Evolutionary conservation across 2,113 vertebrate species (phyloP).

Genomic region (Pavo muticus): DNA sequence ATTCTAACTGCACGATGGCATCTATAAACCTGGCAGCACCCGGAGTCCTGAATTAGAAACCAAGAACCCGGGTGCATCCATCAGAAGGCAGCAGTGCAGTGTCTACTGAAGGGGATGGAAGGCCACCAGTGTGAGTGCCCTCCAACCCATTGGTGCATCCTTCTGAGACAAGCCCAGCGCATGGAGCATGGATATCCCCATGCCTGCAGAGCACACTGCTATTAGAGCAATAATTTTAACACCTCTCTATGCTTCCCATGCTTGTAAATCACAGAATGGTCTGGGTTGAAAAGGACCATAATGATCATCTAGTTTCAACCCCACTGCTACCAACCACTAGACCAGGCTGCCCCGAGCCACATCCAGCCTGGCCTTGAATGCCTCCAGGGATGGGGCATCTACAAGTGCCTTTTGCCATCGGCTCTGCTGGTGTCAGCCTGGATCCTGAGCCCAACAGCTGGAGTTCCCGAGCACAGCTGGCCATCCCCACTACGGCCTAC

Average conservation of each 20-base stretch:
- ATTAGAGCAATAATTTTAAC: background rate
- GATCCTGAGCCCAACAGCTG: background rate
- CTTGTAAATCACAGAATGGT: background rate
- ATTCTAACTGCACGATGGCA: fast-evolving
- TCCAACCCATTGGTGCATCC: background rate
- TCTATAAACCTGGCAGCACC: background rate
- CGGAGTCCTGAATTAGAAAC: background rate
- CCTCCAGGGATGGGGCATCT: background rate
- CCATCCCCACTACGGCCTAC: background rate
- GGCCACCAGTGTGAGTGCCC: background rate
- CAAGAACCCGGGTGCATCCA: background rate
- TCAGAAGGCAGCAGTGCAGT: background rate
- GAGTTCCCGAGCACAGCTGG: slow-evolving; percentile 2
- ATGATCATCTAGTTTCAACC: too few species aligned
- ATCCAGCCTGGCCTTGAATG: too few species aligned
- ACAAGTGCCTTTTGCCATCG: background rate
- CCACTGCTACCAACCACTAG: too few species aligned
- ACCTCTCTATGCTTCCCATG: background rate
- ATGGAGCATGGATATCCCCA: fast-evolving
- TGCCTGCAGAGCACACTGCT: background rate
- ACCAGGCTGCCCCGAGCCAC: too few species aligned
- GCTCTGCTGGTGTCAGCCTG: background rate
- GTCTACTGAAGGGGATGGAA: background rate
- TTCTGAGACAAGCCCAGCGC: background rate
- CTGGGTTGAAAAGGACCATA: too few species aligned